Conservation (phyloP, 1,140 invertebrate genomes). For the Neodiprion fabricii region DNA sequence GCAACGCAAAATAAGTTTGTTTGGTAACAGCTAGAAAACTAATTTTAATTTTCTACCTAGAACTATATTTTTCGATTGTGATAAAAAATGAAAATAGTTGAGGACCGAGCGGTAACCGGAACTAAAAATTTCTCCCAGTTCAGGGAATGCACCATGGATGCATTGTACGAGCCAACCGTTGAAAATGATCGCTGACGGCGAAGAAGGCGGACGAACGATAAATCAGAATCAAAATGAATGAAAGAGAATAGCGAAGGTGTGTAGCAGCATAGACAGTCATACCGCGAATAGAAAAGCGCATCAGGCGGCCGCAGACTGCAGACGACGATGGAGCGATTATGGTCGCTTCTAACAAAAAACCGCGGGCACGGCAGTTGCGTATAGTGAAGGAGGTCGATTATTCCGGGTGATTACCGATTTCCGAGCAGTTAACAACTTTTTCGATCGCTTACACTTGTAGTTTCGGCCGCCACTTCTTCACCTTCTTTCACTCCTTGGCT, state of each 20-base stretch:
- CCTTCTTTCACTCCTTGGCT: not conserved
- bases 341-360: not conserved
- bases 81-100: too few relatives aligned
- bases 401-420: constrained; percentile 55
- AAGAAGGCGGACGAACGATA: not conserved
- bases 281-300: too few relatives aligned
- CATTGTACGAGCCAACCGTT: too few relatives aligned
- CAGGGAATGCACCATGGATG: too few relatives aligned
- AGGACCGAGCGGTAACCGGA: too few relatives aligned
- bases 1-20: too few relatives aligned
- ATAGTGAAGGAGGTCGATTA: constrained; percentile 44
- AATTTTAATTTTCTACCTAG: too few relatives aligned
- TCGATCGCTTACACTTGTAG: constrained; percentile 48
- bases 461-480: constrained; percentile 6
- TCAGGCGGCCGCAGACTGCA: not conserved
- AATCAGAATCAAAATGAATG: not conserved
- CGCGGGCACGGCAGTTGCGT: constrained; percentile 37
- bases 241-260: not conserved
- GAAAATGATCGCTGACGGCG: too few relatives aligned
- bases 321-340: not conserved
- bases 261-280: not conserved
- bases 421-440: constrained; percentile 56
- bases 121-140: too few relatives aligned
- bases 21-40: too few relatives aligned
- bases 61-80: too few relatives aligned